Evolutionary conservation across 1,140 invertebrate genomes (phyloP).

Genomic region (Onthophagus taurus): DNA sequence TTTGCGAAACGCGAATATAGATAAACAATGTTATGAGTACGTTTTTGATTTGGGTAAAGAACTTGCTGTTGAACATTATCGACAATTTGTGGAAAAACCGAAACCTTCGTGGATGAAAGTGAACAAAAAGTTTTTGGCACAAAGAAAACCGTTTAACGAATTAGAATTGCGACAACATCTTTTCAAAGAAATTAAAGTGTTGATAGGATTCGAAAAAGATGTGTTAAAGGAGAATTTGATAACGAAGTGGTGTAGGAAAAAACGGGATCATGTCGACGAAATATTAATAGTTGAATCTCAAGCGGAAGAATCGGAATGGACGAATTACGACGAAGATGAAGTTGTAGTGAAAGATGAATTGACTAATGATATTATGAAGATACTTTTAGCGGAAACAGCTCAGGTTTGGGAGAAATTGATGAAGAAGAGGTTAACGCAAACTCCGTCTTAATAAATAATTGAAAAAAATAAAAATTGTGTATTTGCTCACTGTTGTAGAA

Average conservation of each 20-base stretch:
- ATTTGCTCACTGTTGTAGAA: constrained; percentile 4
- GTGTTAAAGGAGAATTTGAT: constrained; percentile 47
- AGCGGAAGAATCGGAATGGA: constrained; percentile 61
- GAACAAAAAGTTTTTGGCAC: constrained; percentile 35
- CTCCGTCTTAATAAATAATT: not conserved
- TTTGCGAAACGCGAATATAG: constrained; percentile 23
- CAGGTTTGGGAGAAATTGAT: constrained; percentile 19
- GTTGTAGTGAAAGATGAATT: constrained; percentile 57
- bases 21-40: constrained; percentile 41
- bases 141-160: constrained; percentile 38
- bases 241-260: constrained; percentile 57
- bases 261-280: constrained; percentile 62
- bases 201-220: constrained; percentile 49
- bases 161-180: constrained; percentile 43
- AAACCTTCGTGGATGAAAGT: constrained; percentile 46
- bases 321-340: constrained; percentile 61
- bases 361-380: constrained; percentile 52
- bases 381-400: constrained; percentile 52
- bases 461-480: too few relatives aligned
- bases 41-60: constrained; percentile 59
- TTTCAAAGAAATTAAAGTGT: constrained; percentile 42
- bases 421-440: constrained; percentile 8
- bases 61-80: constrained; percentile 44
- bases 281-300: constrained; percentile 57
- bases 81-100: constrained; percentile 37